phyloP scores from a whole-genome alignment of 1,140 invertebrate species.

The Bradysia coprophila region DNA sequence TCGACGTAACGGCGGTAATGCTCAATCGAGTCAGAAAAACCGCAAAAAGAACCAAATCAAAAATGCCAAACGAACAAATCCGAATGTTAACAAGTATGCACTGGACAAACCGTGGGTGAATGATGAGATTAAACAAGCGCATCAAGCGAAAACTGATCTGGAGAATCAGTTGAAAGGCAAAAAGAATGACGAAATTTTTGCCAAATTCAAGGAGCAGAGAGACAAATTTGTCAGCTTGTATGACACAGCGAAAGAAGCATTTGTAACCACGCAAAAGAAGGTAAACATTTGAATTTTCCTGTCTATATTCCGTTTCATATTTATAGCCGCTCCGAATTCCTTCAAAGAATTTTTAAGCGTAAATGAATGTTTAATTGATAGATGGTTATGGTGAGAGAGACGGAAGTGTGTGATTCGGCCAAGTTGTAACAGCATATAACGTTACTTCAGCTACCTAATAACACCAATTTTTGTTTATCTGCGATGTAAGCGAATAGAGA shows the following conservation, averaged over 20 bases:
- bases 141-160: slow-evolving; percentile 17
- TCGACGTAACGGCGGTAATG: background rate
- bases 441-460: no score
- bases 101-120: slow-evolving; percentile 23
- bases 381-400: no score
- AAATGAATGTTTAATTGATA: no score
- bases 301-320: no score
- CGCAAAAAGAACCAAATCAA: background rate
- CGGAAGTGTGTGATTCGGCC: no score
- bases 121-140: slow-evolving; percentile 15
- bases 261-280: slow-evolving; percentile 7
- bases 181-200: slow-evolving; percentile 21
- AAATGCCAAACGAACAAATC: background rate
- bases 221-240: slow-evolving; percentile 21
- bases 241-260: slow-evolving; percentile 14
- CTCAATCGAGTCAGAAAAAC: background rate
- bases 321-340: no score
- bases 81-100: slow-evolving; percentile 2
- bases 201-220: slow-evolving; percentile 20
- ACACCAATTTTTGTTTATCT: no score
- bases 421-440: no score
- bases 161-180: slow-evolving; percentile 22
- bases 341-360: no score
- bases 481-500: no score
- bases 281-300: background rate